A percentile compares a stretch with the other conserved stretches of the same genome.
Evolutionary conservation across 2,888 invertebrate species (phyloP).

Genomic region (Xestia ashworthii): DNA sequence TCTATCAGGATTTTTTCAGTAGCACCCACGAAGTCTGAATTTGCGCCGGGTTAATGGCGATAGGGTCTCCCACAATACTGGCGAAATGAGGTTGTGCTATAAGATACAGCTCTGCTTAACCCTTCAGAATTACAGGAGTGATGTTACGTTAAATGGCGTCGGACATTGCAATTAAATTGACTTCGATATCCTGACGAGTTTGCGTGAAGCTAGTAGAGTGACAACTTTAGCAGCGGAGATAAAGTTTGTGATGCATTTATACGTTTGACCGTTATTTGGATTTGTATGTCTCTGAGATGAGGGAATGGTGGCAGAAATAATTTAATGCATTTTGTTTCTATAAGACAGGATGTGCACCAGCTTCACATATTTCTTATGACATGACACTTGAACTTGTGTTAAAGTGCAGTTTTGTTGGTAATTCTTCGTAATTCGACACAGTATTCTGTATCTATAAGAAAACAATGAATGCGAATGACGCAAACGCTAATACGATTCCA

Average conservation of each 20-base stretch:
- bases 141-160: constrained; percentile 73
- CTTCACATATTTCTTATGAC: neutral
- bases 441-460: neutral
- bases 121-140: neutral
- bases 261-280: constrained; percentile 50
- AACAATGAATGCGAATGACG: neutral
- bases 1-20: neutral
- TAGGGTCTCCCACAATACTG: neutral
- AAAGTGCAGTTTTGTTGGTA: no score
- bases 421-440: neutral
- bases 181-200: constrained; percentile 71
- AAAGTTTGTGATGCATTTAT: constrained; percentile 67
- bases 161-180: constrained; percentile 80
- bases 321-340: neutral
- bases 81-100: neutral
- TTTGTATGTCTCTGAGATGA: constrained; percentile 45
- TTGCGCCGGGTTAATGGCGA: neutral
- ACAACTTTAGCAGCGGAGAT: constrained; percentile 73
- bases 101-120: neutral
- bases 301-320: neutral
- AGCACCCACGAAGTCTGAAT: neutral
- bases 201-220: constrained; percentile 76
- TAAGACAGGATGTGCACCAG: neutral
- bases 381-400: no score
- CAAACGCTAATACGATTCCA: constrained; percentile 22